A percentile compares a stretch with the other conserved stretches of the same genome.
phyloP scores from a whole-genome alignment of 2,888 invertebrate genomes.

The Sisyra terminalis region DNA sequence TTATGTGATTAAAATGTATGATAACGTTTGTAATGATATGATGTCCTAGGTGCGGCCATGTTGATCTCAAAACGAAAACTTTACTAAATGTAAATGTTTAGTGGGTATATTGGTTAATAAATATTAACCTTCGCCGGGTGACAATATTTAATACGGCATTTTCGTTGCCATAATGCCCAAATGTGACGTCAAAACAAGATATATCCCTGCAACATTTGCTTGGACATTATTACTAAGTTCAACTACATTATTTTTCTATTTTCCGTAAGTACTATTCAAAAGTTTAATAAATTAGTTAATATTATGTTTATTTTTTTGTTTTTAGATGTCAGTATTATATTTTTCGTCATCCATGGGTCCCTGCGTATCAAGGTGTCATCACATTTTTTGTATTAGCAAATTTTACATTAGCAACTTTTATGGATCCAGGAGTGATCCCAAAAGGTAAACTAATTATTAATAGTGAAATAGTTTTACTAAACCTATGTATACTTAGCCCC shows the following conservation, averaged over 20 bases:
- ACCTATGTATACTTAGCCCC: slow-evolving; percentile 49
- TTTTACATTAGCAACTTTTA: slow-evolving; percentile 96
- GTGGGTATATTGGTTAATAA: too few species aligned
- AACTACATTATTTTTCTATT: slow-evolving; percentile 90
- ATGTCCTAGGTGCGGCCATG: slow-evolving; percentile 39
- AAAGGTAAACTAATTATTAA: slow-evolving; percentile 49
- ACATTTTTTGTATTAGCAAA: slow-evolving; percentile 96
- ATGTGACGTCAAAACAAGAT: slow-evolving; percentile 93
- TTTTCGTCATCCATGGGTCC: slow-evolving; percentile 71
- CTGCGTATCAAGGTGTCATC: slow-evolving; percentile 83
- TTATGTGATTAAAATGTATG: too few species aligned
- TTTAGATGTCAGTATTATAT: slow-evolving; percentile 78
- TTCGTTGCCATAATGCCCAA: slow-evolving; percentile 60
- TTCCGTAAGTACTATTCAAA: slow-evolving; percentile 70
- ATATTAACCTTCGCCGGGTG: too few species aligned
- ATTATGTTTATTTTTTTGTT: slow-evolving; percentile 16
- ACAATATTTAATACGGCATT: slow-evolving; percentile 6
- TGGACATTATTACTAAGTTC: slow-evolving; percentile 91
- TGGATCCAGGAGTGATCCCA: slow-evolving; percentile 98
- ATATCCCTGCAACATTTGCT: slow-evolving; percentile 96
- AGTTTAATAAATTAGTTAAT: background rate
- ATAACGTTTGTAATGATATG: slow-evolving; percentile 4
- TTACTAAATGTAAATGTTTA: slow-evolving; percentile 13
- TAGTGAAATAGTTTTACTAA: background rate
- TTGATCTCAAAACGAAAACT: slow-evolving; percentile 32